Base-by-base conservation (phyloP, 2,888 invertebrate species). In the Calameuta idolon region DNA sequence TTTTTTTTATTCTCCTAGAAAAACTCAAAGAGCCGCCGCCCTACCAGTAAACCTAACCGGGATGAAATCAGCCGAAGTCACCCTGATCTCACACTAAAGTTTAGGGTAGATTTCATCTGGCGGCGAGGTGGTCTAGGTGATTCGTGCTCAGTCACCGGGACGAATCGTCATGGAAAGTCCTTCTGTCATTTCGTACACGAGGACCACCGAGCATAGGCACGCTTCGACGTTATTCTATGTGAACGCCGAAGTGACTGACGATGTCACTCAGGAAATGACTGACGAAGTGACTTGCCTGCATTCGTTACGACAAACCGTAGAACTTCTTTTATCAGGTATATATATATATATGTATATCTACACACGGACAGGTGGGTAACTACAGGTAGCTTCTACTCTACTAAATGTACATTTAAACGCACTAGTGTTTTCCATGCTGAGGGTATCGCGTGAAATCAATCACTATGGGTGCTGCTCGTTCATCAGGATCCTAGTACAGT, bases 51-150 rank as follows among this genome's bases (percentile, higher is more conserved):
- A 55, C 55, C 23, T 23, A 23, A 55, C 23, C 15, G 9, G 55
- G 9, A 55, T 55, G 23, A 55, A 34, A 71, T 71, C 71, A 34
- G 11, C 31, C 71, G 31, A 23, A 71, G 12, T 31, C 71, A 71
- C 71, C 31, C 71, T 34, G 23, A 71, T 71, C 71, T 34, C 71
- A 34, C 71, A 34, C 71, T 12, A 12, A 34, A 31, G 31, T 34
- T 71, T 33, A 31, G 71, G 31, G 33, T 71, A 71, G 71, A 71
- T 71, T 34, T 71, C 71, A 71, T 71, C 71, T 71, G 0, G 71
- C 71, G 33, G 34, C 11, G 31, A 34, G 71, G 71, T 71, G 71
- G 71, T 71, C 71, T 31, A 31, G 31, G 31, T 15, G 12, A 34
- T 33, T 71, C 71, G 4, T 23, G 31, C 71, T 5, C 31, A 71